These are phyloP conservation scores for Cetoscarus ocellatus DNA, from an alignment of 2,797 vertebrate species.

Conservation along the genomic window DNA sequence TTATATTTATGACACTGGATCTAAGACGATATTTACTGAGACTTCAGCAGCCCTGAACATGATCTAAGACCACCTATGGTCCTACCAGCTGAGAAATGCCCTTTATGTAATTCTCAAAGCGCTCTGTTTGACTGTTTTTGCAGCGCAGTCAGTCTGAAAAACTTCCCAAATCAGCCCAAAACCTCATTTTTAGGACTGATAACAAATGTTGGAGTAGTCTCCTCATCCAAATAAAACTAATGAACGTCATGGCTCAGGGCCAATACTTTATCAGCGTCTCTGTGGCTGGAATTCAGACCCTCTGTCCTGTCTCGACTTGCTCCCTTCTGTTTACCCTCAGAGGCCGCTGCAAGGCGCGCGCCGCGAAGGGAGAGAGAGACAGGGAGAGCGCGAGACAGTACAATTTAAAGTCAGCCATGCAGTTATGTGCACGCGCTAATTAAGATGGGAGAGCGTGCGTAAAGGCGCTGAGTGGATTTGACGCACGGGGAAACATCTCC, in stretches of 20 bases:
- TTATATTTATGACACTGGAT: too few species aligned
- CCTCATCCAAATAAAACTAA: constrained; percentile 65
- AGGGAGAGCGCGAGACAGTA: constrained; percentile 1
- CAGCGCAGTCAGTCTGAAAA: background rate
- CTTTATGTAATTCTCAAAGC: too few species aligned
- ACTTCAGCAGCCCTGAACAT: too few species aligned
- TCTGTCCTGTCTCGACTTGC: constrained; percentile 79
- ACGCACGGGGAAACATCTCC: background rate
- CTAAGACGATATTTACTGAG: too few species aligned
- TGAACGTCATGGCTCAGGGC: constrained; percentile 69
- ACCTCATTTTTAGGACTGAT: constrained; percentile 37
- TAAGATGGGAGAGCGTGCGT: constrained; percentile 10
- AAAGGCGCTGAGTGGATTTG: background rate
- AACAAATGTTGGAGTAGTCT: constrained; percentile 40
- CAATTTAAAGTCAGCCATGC: constrained; percentile 43
- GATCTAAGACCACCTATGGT: too few species aligned
- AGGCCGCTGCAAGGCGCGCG: constrained; percentile 50
- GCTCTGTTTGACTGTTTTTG: background rate
- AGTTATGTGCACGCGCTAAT: background rate
- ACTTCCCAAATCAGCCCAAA: background rate
- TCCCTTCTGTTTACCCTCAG: constrained; percentile 74
- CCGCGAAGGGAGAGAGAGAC: constrained; percentile 16
- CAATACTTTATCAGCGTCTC: constrained; percentile 72
- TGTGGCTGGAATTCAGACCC: constrained; percentile 76
- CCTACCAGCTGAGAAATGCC: too few species aligned